A percentile compares a stretch with the other conserved stretches of the same genome.
These are phyloP conservation scores for Harpegnathos saltator DNA, from an alignment of 1,140 invertebrate species.

Conservation along the genomic window DNA sequence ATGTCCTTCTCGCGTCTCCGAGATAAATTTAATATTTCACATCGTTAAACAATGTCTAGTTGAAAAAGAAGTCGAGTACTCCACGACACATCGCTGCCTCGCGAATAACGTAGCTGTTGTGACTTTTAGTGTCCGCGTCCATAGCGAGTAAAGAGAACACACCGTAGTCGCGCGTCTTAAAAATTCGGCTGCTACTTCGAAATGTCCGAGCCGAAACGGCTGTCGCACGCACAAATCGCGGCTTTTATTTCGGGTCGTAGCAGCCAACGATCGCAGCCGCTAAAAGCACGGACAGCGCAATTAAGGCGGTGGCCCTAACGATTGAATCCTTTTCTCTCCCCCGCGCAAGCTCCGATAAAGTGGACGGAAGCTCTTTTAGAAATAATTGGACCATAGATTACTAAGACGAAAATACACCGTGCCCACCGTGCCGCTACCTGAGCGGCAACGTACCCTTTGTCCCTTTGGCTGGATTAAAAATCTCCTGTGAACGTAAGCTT, in stretches of 20 bases:
- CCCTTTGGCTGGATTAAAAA: neutral
- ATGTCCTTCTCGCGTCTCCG: too few relatives aligned
- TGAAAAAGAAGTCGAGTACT: too few relatives aligned
- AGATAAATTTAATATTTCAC: too few relatives aligned
- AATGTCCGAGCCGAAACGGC: neutral
- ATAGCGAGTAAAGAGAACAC: neutral
- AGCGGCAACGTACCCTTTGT: neutral
- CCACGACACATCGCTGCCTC: too few relatives aligned
- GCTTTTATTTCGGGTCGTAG: neutral
- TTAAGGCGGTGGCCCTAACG: constrained; percentile 21
- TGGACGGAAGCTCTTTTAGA: constrained; percentile 27
- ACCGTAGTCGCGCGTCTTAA: neutral
- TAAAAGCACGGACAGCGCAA: neutral
- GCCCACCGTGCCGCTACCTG: too few relatives aligned
- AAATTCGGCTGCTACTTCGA: too few relatives aligned
- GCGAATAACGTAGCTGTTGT: neutral
- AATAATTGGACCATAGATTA: constrained; percentile 43
- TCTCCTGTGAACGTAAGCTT: neutral
- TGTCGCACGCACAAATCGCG: neutral
- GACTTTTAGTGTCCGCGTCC: constrained; percentile 3
- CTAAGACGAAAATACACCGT: neutral
- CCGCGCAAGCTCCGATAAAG: neutral
- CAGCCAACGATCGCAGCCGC: neutral
- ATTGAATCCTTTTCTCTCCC: constrained; percentile 21
- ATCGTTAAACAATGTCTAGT: too few relatives aligned